These are phyloP conservation scores for Xyrichtys novacula DNA, from an alignment of 2,797 vertebrate genomes.

Conservation along the genomic window DNA sequence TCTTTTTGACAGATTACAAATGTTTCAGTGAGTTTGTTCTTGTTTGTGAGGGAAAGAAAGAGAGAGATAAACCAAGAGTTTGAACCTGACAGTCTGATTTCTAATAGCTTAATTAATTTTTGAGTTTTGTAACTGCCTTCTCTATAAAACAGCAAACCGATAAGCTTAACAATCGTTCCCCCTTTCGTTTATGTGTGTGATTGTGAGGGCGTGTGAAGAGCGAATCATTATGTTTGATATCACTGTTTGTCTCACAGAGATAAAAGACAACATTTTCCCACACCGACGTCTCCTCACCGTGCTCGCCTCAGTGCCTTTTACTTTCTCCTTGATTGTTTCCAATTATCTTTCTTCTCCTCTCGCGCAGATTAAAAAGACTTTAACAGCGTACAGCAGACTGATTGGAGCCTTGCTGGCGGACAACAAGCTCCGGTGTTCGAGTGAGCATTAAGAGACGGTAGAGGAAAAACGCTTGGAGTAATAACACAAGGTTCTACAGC, in stretches of 20 bases:
- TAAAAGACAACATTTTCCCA: slow-evolving; percentile 63
- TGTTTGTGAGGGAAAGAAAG: background rate
- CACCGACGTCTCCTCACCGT: slow-evolving; percentile 30
- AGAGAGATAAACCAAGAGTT: background rate
- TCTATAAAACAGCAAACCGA: slow-evolving; percentile 43
- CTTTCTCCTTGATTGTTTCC: slow-evolving; percentile 68
- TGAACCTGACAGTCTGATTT: slow-evolving; percentile 56
- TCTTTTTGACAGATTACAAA: background rate
- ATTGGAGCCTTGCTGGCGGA: slow-evolving; percentile 46
- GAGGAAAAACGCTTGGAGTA: slow-evolving; percentile 22
- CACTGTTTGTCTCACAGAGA: slow-evolving; percentile 48
- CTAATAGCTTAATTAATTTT: slow-evolving; percentile 60
- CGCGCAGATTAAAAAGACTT: slow-evolving; percentile 60
- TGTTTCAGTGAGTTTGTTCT: background rate
- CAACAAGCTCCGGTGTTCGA: slow-evolving; percentile 14
- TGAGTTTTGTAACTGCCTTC: slow-evolving; percentile 47
- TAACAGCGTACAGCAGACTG: slow-evolving; percentile 32
- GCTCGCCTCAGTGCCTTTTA: slow-evolving; percentile 58
- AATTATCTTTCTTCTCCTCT: slow-evolving; percentile 73
- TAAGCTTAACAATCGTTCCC: slow-evolving; percentile 46
- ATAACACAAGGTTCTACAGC: slow-evolving; percentile 25
- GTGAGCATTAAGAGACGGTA: slow-evolving; percentile 27
- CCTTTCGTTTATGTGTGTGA: slow-evolving; percentile 8
- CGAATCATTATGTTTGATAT: slow-evolving; percentile 58
- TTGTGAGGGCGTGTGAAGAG: slow-evolving; percentile 14